Base-by-base conservation (phyloP, 1,140 invertebrate genomes). In the Drosophila triauraria region DNA sequence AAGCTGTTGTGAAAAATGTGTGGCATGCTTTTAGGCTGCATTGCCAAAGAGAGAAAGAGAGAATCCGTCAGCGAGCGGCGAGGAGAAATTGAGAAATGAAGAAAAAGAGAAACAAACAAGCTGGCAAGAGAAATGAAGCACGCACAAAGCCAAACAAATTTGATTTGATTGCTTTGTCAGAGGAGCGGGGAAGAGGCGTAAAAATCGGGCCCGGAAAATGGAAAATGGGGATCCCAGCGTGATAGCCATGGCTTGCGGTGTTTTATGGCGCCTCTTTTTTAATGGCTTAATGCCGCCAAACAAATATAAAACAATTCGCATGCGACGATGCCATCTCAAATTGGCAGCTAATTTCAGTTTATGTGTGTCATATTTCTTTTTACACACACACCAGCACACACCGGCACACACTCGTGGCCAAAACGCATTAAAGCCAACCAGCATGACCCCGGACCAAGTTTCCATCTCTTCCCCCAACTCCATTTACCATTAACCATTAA, bases 231-330 rank as follows among this genome's bases (percentile, higher is more conserved):
- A 53, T 46, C 75, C 40, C 75, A 71, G 60, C 80, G 58, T 74
- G 71, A 78, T 63, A 59, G 80, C 77, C 61, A 53, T 70, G 51
- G 76, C 59, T 82, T 58, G 59, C 48, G 51, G 60, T 82, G 54
- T 78, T 83, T 83, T 82, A 83, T 75, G 69, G 69, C 62, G 59
- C 38, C 60, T 75, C 72, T 68, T 70, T 88, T 88, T 87, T 84
- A 88, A 87, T 88, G 84, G 84, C 84, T 84, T 88, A 87, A 87
- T 87, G 84, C 69, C 53, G 77, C 53, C 77, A 82, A 88, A 84
- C 82, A 84, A 84, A 84, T 79, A 79, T 87, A 87, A 87, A 90
- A 88, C 84, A 87, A 87, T 88, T 80, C 84, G 86, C 84, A 87
- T 79, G 80, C 80, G 75, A 64, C 75, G 84, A 68, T 71, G 64